Evolutionary conservation across 2,113 vertebrate genomes (phyloP).

Genomic region (Mormyrus lacerda): DNA sequence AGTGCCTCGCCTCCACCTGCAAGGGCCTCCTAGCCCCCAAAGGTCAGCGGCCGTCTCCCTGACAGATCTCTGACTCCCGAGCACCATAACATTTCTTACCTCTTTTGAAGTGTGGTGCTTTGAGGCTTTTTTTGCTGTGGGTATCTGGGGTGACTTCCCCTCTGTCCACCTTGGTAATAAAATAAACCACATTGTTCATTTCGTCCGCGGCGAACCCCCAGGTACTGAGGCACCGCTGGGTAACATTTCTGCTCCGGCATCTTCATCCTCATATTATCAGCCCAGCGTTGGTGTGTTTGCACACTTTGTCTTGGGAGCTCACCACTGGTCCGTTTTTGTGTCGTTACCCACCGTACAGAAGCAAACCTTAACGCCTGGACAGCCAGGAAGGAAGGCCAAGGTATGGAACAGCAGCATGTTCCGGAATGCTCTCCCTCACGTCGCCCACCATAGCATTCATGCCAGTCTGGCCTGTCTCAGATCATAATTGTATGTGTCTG

Average conservation of each 20-base stretch:
- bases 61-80: neutral
- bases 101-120: neutral
- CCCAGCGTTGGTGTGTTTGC: neutral
- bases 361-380: slow-evolving; percentile 71
- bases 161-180: neutral
- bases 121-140: neutral
- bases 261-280: neutral
- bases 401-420: slow-evolving; percentile 76
- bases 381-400: slow-evolving; percentile 79
- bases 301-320: neutral
- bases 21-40: slow-evolving; percentile 1
- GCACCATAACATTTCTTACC: neutral
- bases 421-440: slow-evolving; percentile 43
- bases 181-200: too few relatives aligned
- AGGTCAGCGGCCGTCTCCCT: slow-evolving; percentile 1
- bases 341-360: slow-evolving; percentile 65
- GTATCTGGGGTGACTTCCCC: neutral
- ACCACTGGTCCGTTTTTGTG: slow-evolving; percentile 58
- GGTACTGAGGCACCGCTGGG: neutral
- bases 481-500: neutral
- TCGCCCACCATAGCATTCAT: slow-evolving; percentile 3
- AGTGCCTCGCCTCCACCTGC: neutral
- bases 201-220: neutral
- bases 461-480: neutral
- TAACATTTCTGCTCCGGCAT: neutral